These are phyloP conservation scores for Caranx ignobilis DNA, from an alignment of 2,113 vertebrate species.

Conservation along the genomic window DNA sequence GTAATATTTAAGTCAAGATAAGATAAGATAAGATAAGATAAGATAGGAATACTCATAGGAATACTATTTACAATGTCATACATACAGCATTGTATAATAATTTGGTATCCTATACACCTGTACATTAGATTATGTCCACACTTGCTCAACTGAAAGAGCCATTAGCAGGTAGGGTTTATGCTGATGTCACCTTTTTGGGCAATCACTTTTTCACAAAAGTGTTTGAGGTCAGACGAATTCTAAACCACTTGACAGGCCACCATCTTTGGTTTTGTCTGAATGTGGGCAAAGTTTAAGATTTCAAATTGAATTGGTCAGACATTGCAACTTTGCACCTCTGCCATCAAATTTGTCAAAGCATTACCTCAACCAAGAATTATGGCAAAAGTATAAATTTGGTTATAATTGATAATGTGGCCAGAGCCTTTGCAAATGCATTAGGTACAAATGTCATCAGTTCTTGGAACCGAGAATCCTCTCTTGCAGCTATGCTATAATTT, in stretches of 20 bases:
- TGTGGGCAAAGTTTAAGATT: neutral
- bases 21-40: too few relatives aligned
- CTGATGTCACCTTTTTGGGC: neutral
- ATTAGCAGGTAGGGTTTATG: neutral
- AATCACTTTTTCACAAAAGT: neutral
- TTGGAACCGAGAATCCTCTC: conserved; percentile 2
- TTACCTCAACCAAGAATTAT: neutral
- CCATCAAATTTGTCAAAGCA: neutral
- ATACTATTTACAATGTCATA: too few relatives aligned
- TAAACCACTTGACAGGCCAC: neutral
- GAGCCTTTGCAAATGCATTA: neutral
- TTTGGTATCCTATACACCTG: neutral
- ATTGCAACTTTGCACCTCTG: neutral
- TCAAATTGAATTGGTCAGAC: neutral
- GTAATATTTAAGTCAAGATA: too few relatives aligned
- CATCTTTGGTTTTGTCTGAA: neutral
- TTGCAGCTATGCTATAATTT: conserved; percentile 7
- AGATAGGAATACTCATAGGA: too few relatives aligned
- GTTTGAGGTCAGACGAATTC: neutral
- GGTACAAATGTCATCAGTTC: neutral
- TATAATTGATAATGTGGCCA: neutral
- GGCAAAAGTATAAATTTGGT: conserved; percentile 2
- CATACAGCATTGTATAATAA: neutral
- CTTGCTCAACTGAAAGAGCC: neutral
- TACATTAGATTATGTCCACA: neutral